These are phyloP conservation scores for Columbina picui DNA, from an alignment of 2,113 vertebrate species.

Conservation along the genomic window DNA sequence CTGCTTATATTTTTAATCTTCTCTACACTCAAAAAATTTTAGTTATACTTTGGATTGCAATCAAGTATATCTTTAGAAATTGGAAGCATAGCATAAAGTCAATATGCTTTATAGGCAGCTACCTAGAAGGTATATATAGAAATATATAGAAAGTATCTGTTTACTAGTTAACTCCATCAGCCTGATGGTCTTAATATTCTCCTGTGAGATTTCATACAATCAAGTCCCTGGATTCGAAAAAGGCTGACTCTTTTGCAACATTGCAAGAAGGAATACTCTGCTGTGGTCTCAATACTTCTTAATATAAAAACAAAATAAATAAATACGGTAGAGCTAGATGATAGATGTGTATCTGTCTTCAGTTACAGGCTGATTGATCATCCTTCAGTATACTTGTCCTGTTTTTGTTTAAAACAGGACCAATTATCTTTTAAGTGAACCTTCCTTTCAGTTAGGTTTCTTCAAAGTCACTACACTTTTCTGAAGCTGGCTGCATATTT, in stretches of 20 bases:
- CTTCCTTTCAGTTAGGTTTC: no score
- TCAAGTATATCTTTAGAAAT: conserved; percentile 36
- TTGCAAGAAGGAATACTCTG: neutral
- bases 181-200: neutral
- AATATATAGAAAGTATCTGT: neutral
- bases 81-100: neutral
- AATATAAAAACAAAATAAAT: neutral
- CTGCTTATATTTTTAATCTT: neutral
- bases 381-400: neutral
- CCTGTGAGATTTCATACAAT: neutral
- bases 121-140: neutral
- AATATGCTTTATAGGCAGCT: neutral
- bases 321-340: neutral
- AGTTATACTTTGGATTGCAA: conserved; percentile 26
- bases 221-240: neutral
- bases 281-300: neutral
- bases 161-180: neutral
- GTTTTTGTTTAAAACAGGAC: no score
- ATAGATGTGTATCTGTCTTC: neutral
- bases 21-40: conserved; percentile 2
- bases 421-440: no score
- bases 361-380: neutral
- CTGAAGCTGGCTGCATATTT: no score
- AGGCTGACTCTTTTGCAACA: neutral
- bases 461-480: no score